Percentiles rank a stretch among this genome's conserved stretches.
Conservation (phyloP, 53 echinoderm and acorn worm species). For the Hippasteria phrygiana region DNA sequence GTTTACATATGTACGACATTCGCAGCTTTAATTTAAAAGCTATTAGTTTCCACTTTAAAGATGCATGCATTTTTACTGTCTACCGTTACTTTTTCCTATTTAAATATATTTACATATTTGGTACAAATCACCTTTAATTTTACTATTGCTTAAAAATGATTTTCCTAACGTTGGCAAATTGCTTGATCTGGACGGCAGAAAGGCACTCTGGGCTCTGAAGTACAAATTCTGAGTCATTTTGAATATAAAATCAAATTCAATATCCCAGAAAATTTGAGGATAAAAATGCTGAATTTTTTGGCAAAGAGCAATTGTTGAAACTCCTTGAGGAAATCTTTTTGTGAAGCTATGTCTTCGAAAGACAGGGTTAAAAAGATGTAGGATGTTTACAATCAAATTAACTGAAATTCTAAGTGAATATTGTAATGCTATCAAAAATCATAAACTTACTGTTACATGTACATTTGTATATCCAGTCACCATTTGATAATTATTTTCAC, state of each 20-base stretch:
- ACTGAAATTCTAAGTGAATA: too few relatives aligned
- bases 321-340: not conserved
- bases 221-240: not conserved
- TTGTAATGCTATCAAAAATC: too few relatives aligned
- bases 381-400: too few relatives aligned
- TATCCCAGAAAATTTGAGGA: not conserved
- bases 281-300: not conserved
- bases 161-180: not conserved
- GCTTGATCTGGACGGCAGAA: not conserved
- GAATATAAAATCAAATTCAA: not conserved
- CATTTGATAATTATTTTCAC: not conserved
- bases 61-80: not conserved
- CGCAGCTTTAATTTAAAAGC: too few relatives aligned
- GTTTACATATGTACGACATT: not conserved
- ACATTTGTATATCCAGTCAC: not conserved
- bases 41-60: too few relatives aligned
- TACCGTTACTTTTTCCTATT: not conserved
- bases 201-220: not conserved
- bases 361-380: too few relatives aligned
- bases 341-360: not conserved
- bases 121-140: not conserved
- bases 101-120: constrained; percentile 28
- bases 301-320: too few relatives aligned
- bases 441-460: too few relatives aligned
- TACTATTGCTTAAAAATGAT: not conserved